Evolutionary conservation across 1,140 invertebrate genomes (phyloP).

Genomic region (Carposina sasakii): DNA sequence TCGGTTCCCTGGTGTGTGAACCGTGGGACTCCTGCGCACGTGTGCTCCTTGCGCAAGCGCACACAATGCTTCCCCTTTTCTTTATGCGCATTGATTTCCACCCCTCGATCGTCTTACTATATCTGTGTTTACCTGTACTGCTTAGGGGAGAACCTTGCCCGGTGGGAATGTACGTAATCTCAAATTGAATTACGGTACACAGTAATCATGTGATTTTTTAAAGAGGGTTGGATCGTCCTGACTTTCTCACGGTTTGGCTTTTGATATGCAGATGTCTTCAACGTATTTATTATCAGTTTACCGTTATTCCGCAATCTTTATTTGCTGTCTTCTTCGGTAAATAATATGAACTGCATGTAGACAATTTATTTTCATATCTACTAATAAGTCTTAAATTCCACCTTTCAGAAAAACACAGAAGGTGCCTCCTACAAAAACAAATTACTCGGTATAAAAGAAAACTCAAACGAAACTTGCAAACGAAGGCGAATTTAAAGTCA

Average conservation of each 20-base stretch:
- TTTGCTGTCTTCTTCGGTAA: too few species aligned
- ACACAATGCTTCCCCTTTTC: slow-evolving; percentile 56
- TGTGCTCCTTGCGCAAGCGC: slow-evolving; percentile 60
- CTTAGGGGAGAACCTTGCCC: slow-evolving; percentile 54
- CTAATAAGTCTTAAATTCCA: too few species aligned
- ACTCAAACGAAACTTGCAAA: too few species aligned
- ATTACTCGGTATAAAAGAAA: too few species aligned
- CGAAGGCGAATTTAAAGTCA: not conserved
- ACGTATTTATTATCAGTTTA: slow-evolving; percentile 3
- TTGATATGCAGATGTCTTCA: slow-evolving; percentile 38
- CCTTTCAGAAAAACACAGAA: too few species aligned
- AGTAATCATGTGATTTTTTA: slow-evolving; percentile 45
- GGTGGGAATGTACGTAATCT: slow-evolving; percentile 60
- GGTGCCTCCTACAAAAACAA: too few species aligned
- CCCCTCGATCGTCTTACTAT: slow-evolving; percentile 61
- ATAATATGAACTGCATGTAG: too few species aligned
- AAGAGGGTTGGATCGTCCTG: slow-evolving; percentile 39
- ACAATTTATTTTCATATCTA: too few species aligned
- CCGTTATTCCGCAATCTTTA: slow-evolving; percentile 10
- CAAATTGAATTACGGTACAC: slow-evolving; percentile 55
- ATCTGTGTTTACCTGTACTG: slow-evolving; percentile 60
- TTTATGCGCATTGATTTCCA: slow-evolving; percentile 56
- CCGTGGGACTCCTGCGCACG: slow-evolving; percentile 64
- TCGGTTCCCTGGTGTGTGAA: slow-evolving; percentile 37
- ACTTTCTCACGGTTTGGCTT: slow-evolving; percentile 54